Evolutionary conservation across 2,113 vertebrate genomes (phyloP).

Genomic region (Callopanchax toddi): DNA sequence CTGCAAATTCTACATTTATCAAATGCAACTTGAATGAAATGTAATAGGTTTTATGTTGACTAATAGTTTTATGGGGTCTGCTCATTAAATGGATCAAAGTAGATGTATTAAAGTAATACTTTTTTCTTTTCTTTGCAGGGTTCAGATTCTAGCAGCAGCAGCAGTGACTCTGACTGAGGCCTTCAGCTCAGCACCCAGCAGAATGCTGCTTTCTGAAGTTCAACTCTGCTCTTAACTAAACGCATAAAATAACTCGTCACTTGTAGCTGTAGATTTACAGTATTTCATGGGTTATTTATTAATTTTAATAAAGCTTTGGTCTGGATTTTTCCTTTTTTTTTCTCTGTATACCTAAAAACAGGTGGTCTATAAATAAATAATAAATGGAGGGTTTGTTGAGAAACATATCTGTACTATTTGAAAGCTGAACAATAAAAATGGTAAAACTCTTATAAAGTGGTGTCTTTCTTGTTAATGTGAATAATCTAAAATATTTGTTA

Average conservation of each 20-base stretch:
- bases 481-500: not conserved
- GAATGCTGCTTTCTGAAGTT: conserved; percentile 4
- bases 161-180: conserved; percentile 79
- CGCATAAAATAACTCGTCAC: not conserved
- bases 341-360: no score
- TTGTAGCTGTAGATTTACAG: not conserved
- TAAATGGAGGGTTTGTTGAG: no score
- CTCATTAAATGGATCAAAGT: no score
- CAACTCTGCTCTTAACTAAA: conserved; percentile 3
- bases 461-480: no score
- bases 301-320: not conserved
- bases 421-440: not conserved
- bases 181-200: not conserved
- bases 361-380: no score
- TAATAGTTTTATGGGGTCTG: not conserved
- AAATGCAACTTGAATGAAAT: not conserved
- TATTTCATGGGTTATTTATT: not conserved
- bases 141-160: conserved; percentile 77
- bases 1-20: not conserved
- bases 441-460: no score
- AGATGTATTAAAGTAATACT: no score
- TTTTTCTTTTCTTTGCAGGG: conserved; percentile 55
- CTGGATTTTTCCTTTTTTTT: no score
- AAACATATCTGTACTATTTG: not conserved
- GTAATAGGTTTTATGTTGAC: not conserved